Base-by-base conservation (phyloP, 2,113 vertebrate genomes). In the Pteruthius melanotis region DNA sequence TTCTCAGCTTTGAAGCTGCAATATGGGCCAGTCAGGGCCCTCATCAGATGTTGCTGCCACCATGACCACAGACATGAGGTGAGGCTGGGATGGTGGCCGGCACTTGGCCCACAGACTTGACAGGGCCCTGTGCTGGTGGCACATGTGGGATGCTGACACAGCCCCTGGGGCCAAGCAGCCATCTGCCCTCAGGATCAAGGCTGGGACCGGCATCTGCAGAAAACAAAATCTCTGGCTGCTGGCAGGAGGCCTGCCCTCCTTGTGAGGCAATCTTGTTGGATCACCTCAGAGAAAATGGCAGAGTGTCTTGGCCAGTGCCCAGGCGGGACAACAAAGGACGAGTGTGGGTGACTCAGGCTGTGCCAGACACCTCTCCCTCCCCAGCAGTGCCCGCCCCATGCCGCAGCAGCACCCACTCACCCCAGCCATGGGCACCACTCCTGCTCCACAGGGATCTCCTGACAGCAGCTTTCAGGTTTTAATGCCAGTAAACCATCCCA, bases 261-360 rank as follows among this genome's bases (percentile, higher is more conserved):
- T 9, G 3, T 0, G 0, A 63, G 42, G 44, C 0, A 0, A 74
- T 83, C 68, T 77, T 0, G 0, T 68, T 0, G 0, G 68, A 83
- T 92, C 54, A 70, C 85, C 88, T 93, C 76, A 40, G 68, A 78
- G 91, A 90, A 96, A 86, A 95, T 47, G 84, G 42, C 47, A 44
- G 75, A 49, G 81, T 80, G 66, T 71, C 75, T 68, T 31, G 31
- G 83, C 74, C 2, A 0, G 70, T 0, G 0, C 35, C 66, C 47
- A 35, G 78, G 70, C 2, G 0, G 89, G 82, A 88, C 74, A 94
- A 11, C 47, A 78, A 90, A 92, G 56, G 17, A 44, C 0, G 0
- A 88, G 59, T 0, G 2, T 0, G 0, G 54, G 71, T 94, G 90
- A 52, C 42, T 93, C 78, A 60, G 39, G 0, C 37, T 0, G 0